A percentile compares a stretch with the other conserved stretches of the same genome.
Conservation (phyloP, 1,140 invertebrate species). For the Dendroctonus valens region DNA sequence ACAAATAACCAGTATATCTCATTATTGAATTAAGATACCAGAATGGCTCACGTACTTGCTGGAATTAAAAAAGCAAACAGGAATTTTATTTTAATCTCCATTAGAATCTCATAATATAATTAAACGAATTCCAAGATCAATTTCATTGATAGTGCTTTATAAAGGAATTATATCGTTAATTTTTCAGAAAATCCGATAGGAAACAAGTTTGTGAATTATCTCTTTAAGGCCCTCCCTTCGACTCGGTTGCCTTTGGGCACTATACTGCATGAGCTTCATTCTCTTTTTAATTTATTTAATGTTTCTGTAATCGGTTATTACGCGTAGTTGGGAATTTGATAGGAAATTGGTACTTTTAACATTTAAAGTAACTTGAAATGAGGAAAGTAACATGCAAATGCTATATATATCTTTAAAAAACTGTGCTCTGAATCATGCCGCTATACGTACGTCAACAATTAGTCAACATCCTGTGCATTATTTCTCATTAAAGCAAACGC, state of each 20-base stretch:
- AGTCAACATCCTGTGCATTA: constrained; percentile 17
- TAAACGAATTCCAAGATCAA: constrained; percentile 23
- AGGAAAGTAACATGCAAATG: no score
- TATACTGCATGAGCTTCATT: not conserved
- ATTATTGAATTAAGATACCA: constrained; percentile 20
- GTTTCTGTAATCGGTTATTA: no score
- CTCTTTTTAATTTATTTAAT: not conserved
- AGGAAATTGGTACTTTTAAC: no score
- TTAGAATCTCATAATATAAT: constrained; percentile 24
- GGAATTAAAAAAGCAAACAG: constrained; percentile 10
- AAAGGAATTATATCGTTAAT: constrained; percentile 27
- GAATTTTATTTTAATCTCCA: constrained; percentile 18
- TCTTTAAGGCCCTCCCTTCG: constrained; percentile 6
- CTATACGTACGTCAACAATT: constrained; percentile 4
- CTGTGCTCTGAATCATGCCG: constrained; percentile 4
- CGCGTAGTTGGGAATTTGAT: no score
- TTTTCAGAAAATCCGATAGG: constrained; percentile 14
- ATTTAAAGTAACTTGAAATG: no score
- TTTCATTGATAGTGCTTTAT: constrained; percentile 15
- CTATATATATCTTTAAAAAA: not conserved
- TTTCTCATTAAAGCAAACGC: constrained; percentile 15
- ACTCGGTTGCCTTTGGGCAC: not conserved
- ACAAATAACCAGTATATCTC: constrained; percentile 12
- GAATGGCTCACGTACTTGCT: constrained; percentile 10
- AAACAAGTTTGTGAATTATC: constrained; percentile 24